Percentiles rank a stretch among this genome's conserved stretches.
Conservation (phyloP, 1,140 invertebrate species). For the Reticulitermes speratus region DNA sequence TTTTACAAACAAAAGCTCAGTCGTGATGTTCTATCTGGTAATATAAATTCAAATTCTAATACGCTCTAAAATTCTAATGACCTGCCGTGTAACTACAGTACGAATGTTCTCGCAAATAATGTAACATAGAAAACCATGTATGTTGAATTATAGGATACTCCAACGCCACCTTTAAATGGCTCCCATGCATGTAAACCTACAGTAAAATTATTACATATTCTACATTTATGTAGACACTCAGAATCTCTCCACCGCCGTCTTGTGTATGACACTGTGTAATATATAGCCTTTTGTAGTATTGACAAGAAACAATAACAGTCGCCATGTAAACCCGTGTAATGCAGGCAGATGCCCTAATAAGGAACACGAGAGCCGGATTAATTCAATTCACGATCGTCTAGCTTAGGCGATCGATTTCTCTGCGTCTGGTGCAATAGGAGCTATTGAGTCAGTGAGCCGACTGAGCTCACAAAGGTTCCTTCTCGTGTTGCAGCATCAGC, state of each 20-base stretch:
- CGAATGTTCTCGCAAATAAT: conserved; percentile 1
- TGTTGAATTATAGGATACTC: too few relatives aligned
- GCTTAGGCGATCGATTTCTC: not conserved
- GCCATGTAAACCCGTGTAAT: not conserved
- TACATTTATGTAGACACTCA: not conserved
- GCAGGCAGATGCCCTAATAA: not conserved
- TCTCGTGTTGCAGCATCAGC: too few relatives aligned
- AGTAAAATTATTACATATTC: not conserved
- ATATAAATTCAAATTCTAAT: not conserved
- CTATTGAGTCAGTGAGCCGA: too few relatives aligned
- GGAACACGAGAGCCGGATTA: not conserved
- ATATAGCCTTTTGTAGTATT: not conserved
- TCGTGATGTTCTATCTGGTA: not conserved
- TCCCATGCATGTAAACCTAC: not conserved
- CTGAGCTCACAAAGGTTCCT: too few relatives aligned
- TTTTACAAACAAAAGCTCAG: not conserved
- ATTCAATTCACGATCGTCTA: conserved; percentile 12
- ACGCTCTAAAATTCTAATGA: not conserved
- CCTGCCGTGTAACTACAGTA: not conserved
- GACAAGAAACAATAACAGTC: not conserved
- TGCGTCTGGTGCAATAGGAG: not conserved
- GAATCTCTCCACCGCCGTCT: not conserved
- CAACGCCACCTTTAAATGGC: not conserved
- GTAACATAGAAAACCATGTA: not conserved
- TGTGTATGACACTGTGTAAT: not conserved